phyloP scores from a whole-genome alignment of 2,797 vertebrate genomes.

The Xiphophorus birchmanni region DNA sequence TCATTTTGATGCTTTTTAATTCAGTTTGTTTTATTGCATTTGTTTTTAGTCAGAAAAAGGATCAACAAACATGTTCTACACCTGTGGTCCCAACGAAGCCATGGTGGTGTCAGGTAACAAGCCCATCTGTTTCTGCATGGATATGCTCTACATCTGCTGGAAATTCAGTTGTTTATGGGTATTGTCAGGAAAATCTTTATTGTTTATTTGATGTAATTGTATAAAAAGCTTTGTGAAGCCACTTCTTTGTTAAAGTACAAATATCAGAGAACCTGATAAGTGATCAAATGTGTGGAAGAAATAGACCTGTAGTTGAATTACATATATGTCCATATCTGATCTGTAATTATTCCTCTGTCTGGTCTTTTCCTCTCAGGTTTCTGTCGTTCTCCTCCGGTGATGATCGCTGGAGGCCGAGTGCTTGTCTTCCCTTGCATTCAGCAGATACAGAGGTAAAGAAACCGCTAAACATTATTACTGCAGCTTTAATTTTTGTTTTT shows the following conservation, averaged over 20 bases:
- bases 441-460: slow-evolving; percentile 85
- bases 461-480: neutral
- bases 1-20: neutral
- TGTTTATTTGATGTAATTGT: neutral
- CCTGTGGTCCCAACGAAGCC: slow-evolving; percentile 92
- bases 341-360: neutral
- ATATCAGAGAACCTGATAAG: neutral
- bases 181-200: neutral
- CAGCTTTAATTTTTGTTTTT: too few relatives aligned
- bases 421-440: slow-evolving; percentile 90
- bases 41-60: slow-evolving; percentile 35
- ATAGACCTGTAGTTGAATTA: neutral
- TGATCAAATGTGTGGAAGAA: neutral
- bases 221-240: neutral
- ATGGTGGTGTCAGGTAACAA: slow-evolving; percentile 92
- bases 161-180: neutral
- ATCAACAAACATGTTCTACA: slow-evolving; percentile 84
- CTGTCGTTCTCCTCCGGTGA: slow-evolving; percentile 89
- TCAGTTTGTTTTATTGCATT: neutral
- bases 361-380: slow-evolving; percentile 77
- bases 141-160: neutral
- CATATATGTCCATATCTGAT: neutral
- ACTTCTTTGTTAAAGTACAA: neutral
- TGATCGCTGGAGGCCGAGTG: slow-evolving; percentile 91
- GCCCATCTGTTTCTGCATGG: neutral